Evolutionary conservation across 2,888 invertebrate genomes (phyloP).

Genomic region (Philhelius pedissequus): DNA sequence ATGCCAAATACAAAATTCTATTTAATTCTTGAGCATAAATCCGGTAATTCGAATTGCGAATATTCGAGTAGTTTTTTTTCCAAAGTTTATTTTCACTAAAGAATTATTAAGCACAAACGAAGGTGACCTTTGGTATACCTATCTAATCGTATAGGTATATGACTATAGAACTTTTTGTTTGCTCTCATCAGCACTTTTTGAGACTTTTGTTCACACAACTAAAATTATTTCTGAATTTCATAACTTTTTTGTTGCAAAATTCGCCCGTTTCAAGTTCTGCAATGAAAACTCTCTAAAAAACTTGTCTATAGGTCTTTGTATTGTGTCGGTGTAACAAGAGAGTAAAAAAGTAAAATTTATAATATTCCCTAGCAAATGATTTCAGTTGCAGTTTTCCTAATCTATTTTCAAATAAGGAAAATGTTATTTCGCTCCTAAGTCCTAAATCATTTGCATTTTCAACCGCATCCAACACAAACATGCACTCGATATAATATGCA

Average conservation of each 20-base stretch:
- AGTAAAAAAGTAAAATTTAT: not conserved
- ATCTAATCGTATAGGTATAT: too few relatives aligned
- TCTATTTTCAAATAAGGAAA: slow-evolving; percentile 7
- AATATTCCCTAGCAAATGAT: not conserved
- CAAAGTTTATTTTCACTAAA: too few relatives aligned
- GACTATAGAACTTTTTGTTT: too few relatives aligned
- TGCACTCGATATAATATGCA: not conserved
- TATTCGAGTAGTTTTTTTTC: too few relatives aligned
- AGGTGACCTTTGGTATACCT: too few relatives aligned
- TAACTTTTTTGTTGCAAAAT: not conserved
- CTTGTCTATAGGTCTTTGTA: not conserved
- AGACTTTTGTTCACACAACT: not conserved
- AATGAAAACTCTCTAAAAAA: not conserved
- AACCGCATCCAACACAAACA: slow-evolving; percentile 11
- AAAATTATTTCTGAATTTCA: not conserved
- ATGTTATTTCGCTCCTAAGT: not conserved
- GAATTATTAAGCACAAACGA: too few relatives aligned
- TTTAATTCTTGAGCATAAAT: too few relatives aligned
- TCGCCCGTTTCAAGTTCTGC: not conserved
- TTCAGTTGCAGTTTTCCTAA: not conserved
- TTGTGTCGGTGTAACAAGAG: too few relatives aligned
- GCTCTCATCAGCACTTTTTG: too few relatives aligned
- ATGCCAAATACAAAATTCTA: too few relatives aligned
- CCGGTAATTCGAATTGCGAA: too few relatives aligned
- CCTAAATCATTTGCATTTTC: slow-evolving; percentile 56